Evolutionary conservation across 2,113 vertebrate genomes (phyloP), one percentile per base, ranked within the genome.

Genomic region (Tenebrosternarchus preto): DNA sequence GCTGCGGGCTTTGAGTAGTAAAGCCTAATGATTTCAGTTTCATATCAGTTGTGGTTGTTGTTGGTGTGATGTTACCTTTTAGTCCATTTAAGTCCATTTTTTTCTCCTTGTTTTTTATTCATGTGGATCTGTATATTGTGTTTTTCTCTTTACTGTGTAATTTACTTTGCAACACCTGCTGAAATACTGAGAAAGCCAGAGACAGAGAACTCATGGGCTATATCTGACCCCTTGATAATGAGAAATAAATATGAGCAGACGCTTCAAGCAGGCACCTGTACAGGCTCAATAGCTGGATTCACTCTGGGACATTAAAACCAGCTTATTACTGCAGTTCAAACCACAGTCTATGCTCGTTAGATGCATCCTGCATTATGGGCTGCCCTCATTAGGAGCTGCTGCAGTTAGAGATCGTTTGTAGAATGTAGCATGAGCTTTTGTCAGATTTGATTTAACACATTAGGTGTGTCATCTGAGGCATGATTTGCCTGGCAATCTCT

Each of bases 171-270:
- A 50, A 50, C 7, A 50, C 9, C 43, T 50, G 43, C 43, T 15
- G 43, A 15, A 50, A 15, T 1, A 50, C 43, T 15, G 43, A 50
- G 43, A 43, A 57, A 66, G 15, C 0, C 9, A 22, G 7, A 19
- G 56, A 81, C 43, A 50, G 55, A 19, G 75, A 29, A 55, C 50
- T 77, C 57, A 50, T 46, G n/a, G 63, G 73, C 82, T 83, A 60
- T 75, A 81, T 33, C 77, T 87, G 85, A 88, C 88, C 87, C 86
- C 25, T 22, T 1, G 82, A 82, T 90, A 89, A 89, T 90, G 84
- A 90, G 86, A 79, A 56, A 81, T 80, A 88, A 88, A 90, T 53
- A 81, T 82, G 83, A 39, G 53, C 80, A 88, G 86, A 88, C 55
- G 85, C 76, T 64, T 0, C 0, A 76, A 79, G 85, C 82, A 63